These are phyloP conservation scores for Aotus griseimembra DNA, from an alignment of 2,797 vertebrate genomes.

Conservation along the genomic window DNA sequence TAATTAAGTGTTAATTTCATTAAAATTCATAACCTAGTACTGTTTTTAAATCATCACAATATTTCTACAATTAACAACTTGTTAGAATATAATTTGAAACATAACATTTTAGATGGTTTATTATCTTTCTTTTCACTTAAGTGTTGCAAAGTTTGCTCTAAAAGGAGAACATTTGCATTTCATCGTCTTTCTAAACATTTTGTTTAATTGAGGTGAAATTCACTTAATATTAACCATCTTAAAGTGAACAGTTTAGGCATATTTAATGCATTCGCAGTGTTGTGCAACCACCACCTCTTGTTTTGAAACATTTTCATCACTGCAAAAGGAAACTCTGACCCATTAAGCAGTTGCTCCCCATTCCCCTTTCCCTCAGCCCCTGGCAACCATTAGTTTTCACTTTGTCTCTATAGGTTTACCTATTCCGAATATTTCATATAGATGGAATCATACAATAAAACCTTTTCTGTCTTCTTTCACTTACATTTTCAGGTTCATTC, in stretches of 20 bases:
- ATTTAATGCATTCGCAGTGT: not conserved
- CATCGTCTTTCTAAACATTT: slow-evolving; percentile 39
- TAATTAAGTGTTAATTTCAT: slow-evolving; percentile 6
- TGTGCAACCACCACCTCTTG: not conserved
- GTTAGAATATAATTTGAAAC: slow-evolving; percentile 14
- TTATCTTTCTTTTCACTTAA: slow-evolving; percentile 30
- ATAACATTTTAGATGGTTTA: slow-evolving; percentile 43
- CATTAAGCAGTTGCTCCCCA: not conserved
- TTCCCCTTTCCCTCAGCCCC: not conserved
- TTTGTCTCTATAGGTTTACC: not conserved
- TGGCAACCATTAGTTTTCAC: not conserved
- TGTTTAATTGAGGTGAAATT: slow-evolving; percentile 26
- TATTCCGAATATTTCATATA: not conserved
- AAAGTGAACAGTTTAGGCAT: not conserved
- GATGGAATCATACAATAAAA: not conserved
- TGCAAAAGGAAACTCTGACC: not conserved
- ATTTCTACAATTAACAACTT: not conserved
- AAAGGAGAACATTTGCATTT: slow-evolving; percentile 42
- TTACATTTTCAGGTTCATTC: slow-evolving; percentile 2
- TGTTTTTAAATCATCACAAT: slow-evolving; percentile 26
- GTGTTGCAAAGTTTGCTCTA: not conserved
- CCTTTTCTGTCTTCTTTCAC: not conserved
- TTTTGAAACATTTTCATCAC: slow-evolving; percentile 41
- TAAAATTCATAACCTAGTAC: not conserved
- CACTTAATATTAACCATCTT: slow-evolving; percentile 1